A percentile compares a stretch with the other conserved stretches of the same genome.
These are phyloP conservation scores for Strongylocentrotus purpuratus DNA, from an alignment of 35 echinoderm and acorn worm species.

Conservation along the genomic window DNA sequence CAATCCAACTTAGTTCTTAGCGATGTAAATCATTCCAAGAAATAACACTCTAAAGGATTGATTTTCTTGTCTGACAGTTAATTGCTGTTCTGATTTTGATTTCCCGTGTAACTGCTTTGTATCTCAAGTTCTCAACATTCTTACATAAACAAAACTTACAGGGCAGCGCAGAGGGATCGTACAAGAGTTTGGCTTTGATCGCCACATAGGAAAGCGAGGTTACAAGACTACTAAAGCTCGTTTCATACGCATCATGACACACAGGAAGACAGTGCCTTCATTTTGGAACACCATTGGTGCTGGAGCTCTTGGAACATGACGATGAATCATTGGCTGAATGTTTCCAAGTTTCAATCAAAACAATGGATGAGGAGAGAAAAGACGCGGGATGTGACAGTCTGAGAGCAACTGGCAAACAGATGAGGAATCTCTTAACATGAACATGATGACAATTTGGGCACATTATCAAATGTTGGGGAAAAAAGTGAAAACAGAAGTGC, in stretches of 20 bases:
- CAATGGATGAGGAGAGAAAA: background rate
- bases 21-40: background rate
- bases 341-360: background rate
- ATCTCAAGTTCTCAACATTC: background rate
- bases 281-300: background rate
- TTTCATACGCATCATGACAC: background rate
- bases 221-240: background rate
- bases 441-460: background rate
- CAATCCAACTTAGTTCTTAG: background rate
- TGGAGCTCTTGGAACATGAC: background rate
- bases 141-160: background rate
- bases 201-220: background rate
- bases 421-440: background rate
- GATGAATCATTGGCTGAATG: background rate
- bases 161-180: background rate
- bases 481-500: background rate
- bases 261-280: background rate
- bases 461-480: background rate
- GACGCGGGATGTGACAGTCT: background rate
- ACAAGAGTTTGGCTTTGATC: background rate
- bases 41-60: background rate
- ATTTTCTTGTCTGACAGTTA: background rate
- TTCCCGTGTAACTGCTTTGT: background rate
- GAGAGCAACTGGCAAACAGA: background rate
- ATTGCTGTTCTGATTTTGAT: background rate